phyloP scores from a whole-genome alignment of 2,113 vertebrate genomes.

The Mohoua ochrocephala region DNA sequence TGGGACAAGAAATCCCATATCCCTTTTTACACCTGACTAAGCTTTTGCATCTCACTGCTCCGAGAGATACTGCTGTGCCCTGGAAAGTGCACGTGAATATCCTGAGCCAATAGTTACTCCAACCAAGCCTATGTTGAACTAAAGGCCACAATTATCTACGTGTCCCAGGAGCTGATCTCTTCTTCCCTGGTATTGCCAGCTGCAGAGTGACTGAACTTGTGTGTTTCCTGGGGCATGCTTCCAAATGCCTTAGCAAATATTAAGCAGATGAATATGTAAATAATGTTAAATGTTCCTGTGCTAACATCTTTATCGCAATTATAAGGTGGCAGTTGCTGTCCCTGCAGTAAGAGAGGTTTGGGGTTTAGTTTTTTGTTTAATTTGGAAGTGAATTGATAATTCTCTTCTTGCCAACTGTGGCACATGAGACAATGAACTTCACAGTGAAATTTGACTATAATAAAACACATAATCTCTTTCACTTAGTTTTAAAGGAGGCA shows the following conservation, averaged over 20 bases:
- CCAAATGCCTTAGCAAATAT: background rate
- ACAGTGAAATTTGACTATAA: background rate
- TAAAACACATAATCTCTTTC: background rate
- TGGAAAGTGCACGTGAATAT: background rate
- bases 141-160: background rate
- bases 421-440: background rate
- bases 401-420: background rate
- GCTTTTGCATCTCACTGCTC: background rate
- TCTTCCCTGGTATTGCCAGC: background rate
- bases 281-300: background rate
- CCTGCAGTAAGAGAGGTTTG: background rate
- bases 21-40: background rate
- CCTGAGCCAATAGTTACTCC: background rate
- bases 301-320: background rate
- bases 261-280: background rate
- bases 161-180: background rate
- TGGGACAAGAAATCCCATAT: background rate
- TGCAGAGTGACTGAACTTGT: background rate
- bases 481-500: slow-evolving; percentile 2
- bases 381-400: background rate
- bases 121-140: background rate
- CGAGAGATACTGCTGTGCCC: background rate
- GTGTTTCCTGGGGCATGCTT: background rate
- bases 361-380: background rate
- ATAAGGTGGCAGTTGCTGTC: background rate